These are phyloP conservation scores for Paramormyrops hopkinsi DNA, from an alignment of 2,797 vertebrate genomes.

Conservation along the genomic window DNA sequence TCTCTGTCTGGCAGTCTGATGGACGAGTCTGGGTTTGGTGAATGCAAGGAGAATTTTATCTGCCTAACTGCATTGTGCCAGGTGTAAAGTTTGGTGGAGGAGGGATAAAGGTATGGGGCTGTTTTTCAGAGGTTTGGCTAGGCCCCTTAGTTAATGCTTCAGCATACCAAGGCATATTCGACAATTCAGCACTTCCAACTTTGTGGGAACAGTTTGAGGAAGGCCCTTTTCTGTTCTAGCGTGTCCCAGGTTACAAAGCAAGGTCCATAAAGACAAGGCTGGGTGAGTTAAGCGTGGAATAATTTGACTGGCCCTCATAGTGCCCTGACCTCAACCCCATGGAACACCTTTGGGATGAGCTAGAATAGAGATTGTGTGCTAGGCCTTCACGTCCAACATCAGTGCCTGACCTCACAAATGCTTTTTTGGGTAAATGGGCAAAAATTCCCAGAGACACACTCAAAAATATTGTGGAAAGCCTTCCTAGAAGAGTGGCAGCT, in stretches of 20 bases:
- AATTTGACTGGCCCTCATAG: neutral
- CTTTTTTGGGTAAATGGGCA: too few species aligned
- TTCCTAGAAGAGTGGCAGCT: too few species aligned
- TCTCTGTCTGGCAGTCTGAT: neutral
- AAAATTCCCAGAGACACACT: too few species aligned
- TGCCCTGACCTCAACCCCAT: neutral
- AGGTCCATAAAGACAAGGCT: neutral
- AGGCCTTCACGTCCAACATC: neutral
- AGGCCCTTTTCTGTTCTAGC: neutral
- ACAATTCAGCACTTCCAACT: neutral
- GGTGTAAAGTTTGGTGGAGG: neutral
- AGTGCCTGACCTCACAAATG: too few species aligned
- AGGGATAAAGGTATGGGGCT: neutral
- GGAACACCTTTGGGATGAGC: neutral
- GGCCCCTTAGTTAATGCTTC: neutral
- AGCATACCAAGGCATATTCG: neutral
- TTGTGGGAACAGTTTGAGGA: neutral
- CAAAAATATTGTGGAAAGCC: too few species aligned
- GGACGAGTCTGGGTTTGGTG: neutral
- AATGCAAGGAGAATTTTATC: neutral
- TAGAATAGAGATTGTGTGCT: neutral
- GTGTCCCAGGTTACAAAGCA: neutral
- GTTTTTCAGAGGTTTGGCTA: neutral
- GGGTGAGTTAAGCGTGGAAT: neutral
- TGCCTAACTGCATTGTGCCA: neutral